phyloP scores from a whole-genome alignment of 2,888 invertebrate species.

The Xestia ashworthii region DNA sequence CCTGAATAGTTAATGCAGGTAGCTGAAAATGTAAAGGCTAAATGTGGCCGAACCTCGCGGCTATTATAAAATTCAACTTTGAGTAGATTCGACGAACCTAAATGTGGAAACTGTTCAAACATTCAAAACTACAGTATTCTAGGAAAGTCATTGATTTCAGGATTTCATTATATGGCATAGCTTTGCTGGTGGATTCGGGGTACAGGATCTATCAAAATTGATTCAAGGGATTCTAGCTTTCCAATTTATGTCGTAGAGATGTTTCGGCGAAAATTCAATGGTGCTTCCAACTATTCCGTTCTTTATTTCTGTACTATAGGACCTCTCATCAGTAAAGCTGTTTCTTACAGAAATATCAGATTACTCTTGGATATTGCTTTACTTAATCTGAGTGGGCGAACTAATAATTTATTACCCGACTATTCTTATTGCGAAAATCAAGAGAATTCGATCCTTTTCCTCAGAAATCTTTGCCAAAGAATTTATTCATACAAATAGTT shows the following conservation, averaged over 20 bases:
- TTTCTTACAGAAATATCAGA: constrained; percentile 1
- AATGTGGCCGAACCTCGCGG: constrained; percentile 44
- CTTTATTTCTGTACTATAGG: background rate
- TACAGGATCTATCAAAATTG: background rate
- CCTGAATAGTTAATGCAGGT: constrained; percentile 49
- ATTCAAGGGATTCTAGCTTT: background rate
- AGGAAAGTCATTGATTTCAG: constrained; percentile 14
- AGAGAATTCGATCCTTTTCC: constrained; percentile 19
- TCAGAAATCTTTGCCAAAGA: constrained; percentile 26
- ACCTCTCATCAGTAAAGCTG: constrained; percentile 1
- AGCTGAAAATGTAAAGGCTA: constrained; percentile 44
- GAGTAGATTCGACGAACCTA: constrained; percentile 28
- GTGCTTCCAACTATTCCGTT: background rate
- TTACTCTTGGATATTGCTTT: constrained; percentile 19
- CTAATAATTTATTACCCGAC: constrained; percentile 9
- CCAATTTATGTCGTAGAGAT: background rate
- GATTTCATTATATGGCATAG: background rate
- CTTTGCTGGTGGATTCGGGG: background rate
- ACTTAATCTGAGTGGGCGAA: constrained; percentile 13
- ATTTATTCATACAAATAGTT: constrained; percentile 21
- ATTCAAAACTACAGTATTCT: constrained; percentile 26
- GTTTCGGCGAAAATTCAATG: background rate
- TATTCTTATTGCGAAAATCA: constrained; percentile 18
- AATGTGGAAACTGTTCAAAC: constrained; percentile 42
- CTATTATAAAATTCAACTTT: constrained; percentile 42